Percentiles rank a stretch among this genome's conserved stretches.
phyloP scores from a whole-genome alignment of 2,888 invertebrate species.

The Acleris cristana region DNA sequence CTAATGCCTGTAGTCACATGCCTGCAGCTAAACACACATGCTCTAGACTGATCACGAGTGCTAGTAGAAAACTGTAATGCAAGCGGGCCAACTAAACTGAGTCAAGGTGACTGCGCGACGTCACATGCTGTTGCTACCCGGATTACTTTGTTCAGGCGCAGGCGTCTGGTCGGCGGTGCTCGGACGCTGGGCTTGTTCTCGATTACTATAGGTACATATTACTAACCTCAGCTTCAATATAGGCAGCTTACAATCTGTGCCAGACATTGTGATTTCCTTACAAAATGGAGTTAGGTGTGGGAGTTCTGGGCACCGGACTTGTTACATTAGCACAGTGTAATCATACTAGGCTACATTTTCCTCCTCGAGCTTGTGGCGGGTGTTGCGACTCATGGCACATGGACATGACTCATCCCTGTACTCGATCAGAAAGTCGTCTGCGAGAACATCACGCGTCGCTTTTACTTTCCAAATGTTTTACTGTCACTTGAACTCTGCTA shows the following conservation, averaged over 20 bases:
- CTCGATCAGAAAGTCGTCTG: slow-evolving; percentile 6
- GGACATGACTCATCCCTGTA: slow-evolving; percentile 3
- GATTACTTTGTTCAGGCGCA: slow-evolving; percentile 49
- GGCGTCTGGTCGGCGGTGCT: slow-evolving; percentile 34
- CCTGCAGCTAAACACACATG: slow-evolving; percentile 26
- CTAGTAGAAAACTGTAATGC: slow-evolving; percentile 48
- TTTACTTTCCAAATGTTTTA: background rate
- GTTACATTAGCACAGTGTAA: background rate
- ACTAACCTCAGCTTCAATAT: too few relatives aligned
- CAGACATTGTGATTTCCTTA: too few relatives aligned
- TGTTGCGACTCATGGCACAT: background rate
- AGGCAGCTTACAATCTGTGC: too few relatives aligned
- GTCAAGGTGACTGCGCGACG: slow-evolving; percentile 77
- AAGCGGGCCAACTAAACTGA: slow-evolving; percentile 75
- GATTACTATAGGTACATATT: background rate
- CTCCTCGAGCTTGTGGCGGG: slow-evolving; percentile 5
- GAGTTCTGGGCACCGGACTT: too few relatives aligned
- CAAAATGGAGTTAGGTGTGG: too few relatives aligned
- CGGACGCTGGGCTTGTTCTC: slow-evolving; percentile 19
- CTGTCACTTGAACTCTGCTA: background rate
- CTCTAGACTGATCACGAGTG: slow-evolving; percentile 66
- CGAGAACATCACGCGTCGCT: background rate
- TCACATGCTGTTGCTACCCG: slow-evolving; percentile 77
- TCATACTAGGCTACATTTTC: background rate
- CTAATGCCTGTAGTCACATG: slow-evolving; percentile 27